phyloP scores from a whole-genome alignment of 2,113 vertebrate species.

The Xiphophorus hellerii region DNA sequence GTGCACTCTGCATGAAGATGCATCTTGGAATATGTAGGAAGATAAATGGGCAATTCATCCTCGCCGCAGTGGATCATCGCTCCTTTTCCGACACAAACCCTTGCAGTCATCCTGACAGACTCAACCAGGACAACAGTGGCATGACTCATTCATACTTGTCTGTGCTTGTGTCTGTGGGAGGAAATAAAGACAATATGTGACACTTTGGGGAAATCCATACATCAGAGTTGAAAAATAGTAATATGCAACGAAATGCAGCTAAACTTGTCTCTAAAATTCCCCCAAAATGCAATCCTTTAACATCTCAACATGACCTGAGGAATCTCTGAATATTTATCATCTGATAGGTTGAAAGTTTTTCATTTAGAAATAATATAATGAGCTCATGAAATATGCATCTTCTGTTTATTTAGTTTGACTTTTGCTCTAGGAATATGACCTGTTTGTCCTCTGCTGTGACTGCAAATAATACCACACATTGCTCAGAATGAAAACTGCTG shows the following conservation, averaged over 20 bases:
- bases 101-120: conserved; percentile 34
- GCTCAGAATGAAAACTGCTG: not conserved
- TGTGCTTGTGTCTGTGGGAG: conserved; percentile 2
- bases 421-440: not conserved
- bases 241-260: not conserved
- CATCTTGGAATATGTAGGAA: conserved; percentile 31
- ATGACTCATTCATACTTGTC: conserved; percentile 15
- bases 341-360: not conserved
- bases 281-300: not conserved
- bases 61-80: not conserved
- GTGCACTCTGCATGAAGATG: not conserved
- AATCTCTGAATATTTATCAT: conserved; percentile 21
- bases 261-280: not conserved
- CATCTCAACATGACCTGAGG: not conserved
- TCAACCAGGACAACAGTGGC: conserved; percentile 18
- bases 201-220: conserved; percentile 1
- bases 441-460: not conserved
- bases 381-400: conserved; percentile 9
- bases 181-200: conserved; percentile 9
- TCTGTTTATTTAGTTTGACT: conserved; percentile 18
- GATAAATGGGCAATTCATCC: not conserved
- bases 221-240: not conserved
- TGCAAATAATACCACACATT: not conserved
- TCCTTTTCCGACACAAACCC: conserved; percentile 20
- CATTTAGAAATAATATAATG: conserved; percentile 4